These are phyloP conservation scores for Drosophila prosaltans DNA, from an alignment of 1,140 invertebrate species.

Conservation along the genomic window DNA sequence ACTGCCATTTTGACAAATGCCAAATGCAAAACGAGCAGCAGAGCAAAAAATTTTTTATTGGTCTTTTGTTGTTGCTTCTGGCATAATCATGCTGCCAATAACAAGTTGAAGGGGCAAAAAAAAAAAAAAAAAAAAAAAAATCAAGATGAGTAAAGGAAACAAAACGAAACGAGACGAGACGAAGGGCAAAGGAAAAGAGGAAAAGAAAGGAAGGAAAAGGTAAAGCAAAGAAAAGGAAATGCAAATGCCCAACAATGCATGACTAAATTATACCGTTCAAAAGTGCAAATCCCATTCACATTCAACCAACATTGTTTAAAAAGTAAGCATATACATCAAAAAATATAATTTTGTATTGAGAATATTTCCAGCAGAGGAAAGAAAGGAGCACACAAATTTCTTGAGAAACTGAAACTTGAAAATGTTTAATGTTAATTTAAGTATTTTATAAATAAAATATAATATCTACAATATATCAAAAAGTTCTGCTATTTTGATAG, in stretches of 20 bases:
- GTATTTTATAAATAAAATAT: too few species aligned
- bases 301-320: too few species aligned
- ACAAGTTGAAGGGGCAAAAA: constrained; percentile 26
- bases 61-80: constrained; percentile 55
- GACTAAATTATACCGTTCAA: constrained; percentile 7
- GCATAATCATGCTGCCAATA: constrained; percentile 48
- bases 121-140: background rate
- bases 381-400: too few species aligned
- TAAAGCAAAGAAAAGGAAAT: background rate
- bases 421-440: too few species aligned
- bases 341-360: too few species aligned
- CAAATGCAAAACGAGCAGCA: constrained; percentile 70
- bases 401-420: too few species aligned
- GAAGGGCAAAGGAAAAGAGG: background rate
- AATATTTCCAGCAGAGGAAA: too few species aligned
- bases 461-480: too few species aligned
- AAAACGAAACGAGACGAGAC: background rate
- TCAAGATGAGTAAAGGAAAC: background rate
- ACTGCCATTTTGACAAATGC: constrained; percentile 74
- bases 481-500: too few species aligned
- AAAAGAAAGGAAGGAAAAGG: background rate
- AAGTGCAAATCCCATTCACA: constrained; percentile 2
- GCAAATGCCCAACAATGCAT: constrained; percentile 10
- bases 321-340: too few species aligned
- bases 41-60: constrained; percentile 70